Conservation (phyloP, 2,888 invertebrate species). For the Ctena decussata region DNA sequence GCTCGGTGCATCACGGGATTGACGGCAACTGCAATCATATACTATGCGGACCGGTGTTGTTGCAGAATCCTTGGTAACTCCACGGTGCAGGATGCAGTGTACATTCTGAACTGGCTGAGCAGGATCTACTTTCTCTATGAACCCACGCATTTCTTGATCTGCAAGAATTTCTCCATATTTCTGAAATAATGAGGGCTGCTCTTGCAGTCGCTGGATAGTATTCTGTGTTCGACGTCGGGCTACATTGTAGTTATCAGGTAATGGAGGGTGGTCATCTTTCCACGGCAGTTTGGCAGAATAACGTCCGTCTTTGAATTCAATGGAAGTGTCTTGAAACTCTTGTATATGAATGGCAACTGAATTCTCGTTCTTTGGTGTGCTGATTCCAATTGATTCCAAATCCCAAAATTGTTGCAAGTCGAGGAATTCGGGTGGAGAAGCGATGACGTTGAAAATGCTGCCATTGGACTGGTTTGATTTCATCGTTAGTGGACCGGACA, state of each 20-base stretch:
- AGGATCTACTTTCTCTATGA: conserved; percentile 13
- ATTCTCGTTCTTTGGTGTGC: not conserved
- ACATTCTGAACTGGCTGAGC: not conserved
- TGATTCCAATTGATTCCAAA: conserved; percentile 40
- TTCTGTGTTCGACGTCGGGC: conserved; percentile 16
- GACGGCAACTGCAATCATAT: conserved; percentile 40
- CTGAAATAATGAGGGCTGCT: conserved; percentile 10
- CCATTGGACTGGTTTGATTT: too few relatives aligned
- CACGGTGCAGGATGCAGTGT: conserved; percentile 41
- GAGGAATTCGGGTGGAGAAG: too few relatives aligned
- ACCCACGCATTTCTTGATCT: conserved; percentile 20
- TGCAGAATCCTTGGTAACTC: conserved; percentile 37
- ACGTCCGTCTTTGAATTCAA: conserved; percentile 7
- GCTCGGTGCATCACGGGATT: conserved; percentile 25
- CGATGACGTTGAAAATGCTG: too few relatives aligned
- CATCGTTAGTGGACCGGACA: not conserved
- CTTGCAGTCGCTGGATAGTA: conserved; percentile 8
- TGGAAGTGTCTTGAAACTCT: conserved; percentile 8
- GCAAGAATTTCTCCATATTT: conserved; percentile 30
- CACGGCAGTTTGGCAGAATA: conserved; percentile 38
- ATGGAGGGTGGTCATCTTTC: conserved; percentile 24
- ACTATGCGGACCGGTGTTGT: conserved; percentile 53
- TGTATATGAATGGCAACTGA: not conserved
- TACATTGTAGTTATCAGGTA: conserved; percentile 23
- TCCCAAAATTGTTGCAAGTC: too few relatives aligned